phyloP scores from a whole-genome alignment of 2,888 invertebrate species.

The Sarcophaga variegata region DNA sequence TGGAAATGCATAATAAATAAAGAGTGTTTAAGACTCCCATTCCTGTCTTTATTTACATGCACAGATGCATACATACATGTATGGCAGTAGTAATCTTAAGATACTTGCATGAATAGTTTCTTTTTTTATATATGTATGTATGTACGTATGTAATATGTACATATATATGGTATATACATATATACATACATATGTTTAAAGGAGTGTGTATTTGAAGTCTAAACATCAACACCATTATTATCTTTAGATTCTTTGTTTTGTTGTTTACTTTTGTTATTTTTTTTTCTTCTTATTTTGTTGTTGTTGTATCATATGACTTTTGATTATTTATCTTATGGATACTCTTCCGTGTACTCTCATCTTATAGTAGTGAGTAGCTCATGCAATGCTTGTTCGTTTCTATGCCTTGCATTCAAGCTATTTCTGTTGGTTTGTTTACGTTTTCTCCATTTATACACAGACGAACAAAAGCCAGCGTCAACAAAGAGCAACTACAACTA shows the following conservation, averaged over 20 bases:
- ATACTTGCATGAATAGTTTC: not conserved
- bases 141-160: not conserved
- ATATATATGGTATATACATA: not conserved
- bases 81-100: too few relatives aligned
- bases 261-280: conserved; percentile 12
- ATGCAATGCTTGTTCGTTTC: conserved; percentile 20
- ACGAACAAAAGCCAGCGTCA: not conserved
- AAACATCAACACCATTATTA: conserved; percentile 24
- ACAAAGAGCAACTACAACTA: too few relatives aligned
- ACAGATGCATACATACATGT: not conserved
- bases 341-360: conserved; percentile 42
- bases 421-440: conserved; percentile 61
- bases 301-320: conserved; percentile 41
- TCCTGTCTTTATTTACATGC: not conserved
- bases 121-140: not conserved
- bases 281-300: not conserved
- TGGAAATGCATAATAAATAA: not conserved
- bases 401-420: conserved; percentile 11
- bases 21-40: not conserved
- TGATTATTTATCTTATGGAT: conserved; percentile 62
- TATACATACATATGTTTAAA: not conserved
- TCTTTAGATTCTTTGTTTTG: conserved; percentile 27
- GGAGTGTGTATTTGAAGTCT: not conserved
- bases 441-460: not conserved
- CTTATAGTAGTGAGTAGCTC: not conserved